phyloP scores from a whole-genome alignment of 2,888 invertebrate species.

The Trissolcus brochymenae region DNA sequence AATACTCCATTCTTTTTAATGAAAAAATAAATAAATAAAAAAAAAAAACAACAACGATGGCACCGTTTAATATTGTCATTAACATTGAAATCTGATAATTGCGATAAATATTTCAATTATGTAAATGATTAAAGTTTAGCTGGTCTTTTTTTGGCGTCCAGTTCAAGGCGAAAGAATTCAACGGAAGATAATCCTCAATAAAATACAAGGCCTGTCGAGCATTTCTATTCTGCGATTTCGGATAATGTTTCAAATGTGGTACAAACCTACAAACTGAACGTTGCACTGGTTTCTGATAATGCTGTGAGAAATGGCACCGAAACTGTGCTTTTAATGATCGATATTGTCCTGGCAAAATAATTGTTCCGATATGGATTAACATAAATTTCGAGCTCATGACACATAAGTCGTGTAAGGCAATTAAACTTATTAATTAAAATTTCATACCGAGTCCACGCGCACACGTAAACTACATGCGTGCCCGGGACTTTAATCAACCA shows the following conservation, averaged over 20 bases:
- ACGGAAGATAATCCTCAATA: neutral
- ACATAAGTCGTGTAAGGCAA: constrained; percentile 13
- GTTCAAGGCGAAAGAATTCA: constrained; percentile 3
- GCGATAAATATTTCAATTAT: neutral
- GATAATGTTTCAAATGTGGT: neutral
- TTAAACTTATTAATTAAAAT: constrained; percentile 41
- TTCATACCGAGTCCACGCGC: constrained; percentile 3
- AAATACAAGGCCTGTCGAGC: constrained; percentile 4
- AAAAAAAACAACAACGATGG: neutral
- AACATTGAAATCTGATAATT: neutral
- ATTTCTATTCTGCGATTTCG: neutral
- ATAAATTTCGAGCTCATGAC: neutral
- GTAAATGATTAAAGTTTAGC: neutral
- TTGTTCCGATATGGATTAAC: constrained; percentile 1
- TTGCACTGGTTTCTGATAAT: neutral
- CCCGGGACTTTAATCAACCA: constrained; percentile 44
- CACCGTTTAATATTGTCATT: neutral
- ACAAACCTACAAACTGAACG: neutral
- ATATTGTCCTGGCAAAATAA: neutral
- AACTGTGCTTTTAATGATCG: neutral
- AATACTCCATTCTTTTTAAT: too few species aligned
- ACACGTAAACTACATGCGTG: constrained; percentile 28
- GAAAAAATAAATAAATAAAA: neutral
- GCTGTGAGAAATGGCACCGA: neutral
- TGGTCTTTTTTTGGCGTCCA: neutral